phyloP scores from a whole-genome alignment of 2,113 vertebrate genomes.

The Gadus macrocephalus region DNA sequence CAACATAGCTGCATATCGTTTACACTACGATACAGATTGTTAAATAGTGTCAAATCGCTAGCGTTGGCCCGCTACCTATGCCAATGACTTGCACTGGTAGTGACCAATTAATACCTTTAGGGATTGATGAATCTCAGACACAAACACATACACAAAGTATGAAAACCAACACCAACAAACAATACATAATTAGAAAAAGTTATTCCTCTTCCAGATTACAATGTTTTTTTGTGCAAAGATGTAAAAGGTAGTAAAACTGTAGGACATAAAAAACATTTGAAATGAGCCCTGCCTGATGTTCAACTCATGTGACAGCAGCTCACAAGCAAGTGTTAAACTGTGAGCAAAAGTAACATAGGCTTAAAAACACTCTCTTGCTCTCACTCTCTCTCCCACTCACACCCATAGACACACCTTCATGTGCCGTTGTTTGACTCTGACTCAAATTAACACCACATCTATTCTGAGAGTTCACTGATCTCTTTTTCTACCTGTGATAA shows the following conservation, averaged over 20 bases:
- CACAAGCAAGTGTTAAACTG: slow-evolving; percentile 8
- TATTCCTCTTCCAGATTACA: background rate
- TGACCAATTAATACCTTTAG: no score
- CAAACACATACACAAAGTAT: slow-evolving; percentile 1
- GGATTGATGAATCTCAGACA: background rate
- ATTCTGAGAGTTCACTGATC: background rate
- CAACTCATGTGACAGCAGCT: background rate
- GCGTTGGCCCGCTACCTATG: background rate
- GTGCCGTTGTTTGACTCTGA: background rate
- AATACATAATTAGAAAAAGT: background rate
- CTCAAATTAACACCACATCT: background rate
- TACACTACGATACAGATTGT: slow-evolving; percentile 10
- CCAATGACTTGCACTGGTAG: slow-evolving; percentile 9
- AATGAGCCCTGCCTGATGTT: background rate
- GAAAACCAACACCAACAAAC: slow-evolving; percentile 2
- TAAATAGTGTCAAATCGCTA: background rate
- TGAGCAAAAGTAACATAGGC: slow-evolving; percentile 7
- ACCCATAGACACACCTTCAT: background rate
- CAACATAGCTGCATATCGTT: slow-evolving; percentile 49
- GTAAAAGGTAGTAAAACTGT: background rate
- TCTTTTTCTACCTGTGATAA: background rate
- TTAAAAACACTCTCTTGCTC: background rate
- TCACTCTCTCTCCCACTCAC: background rate
- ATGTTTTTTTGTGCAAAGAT: no score
- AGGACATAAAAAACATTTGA: no score